Evolutionary conservation across 2,113 vertebrate genomes (phyloP).

Genomic region (Cyrtonyx montezumae): DNA sequence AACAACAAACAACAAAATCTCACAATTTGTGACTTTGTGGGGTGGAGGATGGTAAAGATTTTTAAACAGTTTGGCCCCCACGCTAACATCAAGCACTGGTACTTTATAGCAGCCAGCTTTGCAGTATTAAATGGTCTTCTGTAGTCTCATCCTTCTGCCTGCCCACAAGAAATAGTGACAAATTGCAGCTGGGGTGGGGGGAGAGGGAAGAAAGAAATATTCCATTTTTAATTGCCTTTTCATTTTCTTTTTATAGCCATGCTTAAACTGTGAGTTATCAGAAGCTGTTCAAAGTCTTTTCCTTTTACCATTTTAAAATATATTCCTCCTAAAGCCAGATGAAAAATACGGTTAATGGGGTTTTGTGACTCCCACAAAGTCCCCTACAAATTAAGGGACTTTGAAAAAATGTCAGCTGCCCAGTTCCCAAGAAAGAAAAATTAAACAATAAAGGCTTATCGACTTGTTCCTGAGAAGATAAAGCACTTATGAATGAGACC

Average conservation of each 20-base stretch:
- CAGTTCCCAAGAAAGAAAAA: constrained; percentile 72
- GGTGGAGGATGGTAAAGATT: not conserved
- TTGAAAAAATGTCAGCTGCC: constrained; percentile 74
- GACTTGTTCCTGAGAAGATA: constrained; percentile 71
- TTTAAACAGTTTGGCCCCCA: not conserved
- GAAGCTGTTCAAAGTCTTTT: constrained; percentile 71
- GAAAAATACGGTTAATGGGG: constrained; percentile 71
- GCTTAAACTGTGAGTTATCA: constrained; percentile 73
- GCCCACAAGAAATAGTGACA: constrained; percentile 67
- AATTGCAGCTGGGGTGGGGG: not conserved
- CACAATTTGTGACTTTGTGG: not conserved
- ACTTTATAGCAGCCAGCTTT: constrained; percentile 23
- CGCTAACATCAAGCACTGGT: not conserved
- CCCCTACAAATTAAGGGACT: constrained; percentile 74
- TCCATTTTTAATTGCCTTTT: constrained; percentile 76
- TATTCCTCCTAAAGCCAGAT: constrained; percentile 68
- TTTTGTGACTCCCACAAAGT: constrained; percentile 75
- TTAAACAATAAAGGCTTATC: constrained; percentile 73
- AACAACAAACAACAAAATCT: not conserved
- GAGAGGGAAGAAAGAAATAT: constrained; percentile 65
- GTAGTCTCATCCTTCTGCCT: constrained; percentile 51
- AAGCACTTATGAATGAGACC: constrained; percentile 68
- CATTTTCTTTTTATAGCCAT: constrained; percentile 73
- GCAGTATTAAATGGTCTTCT: constrained; percentile 38
- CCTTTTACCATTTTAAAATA: constrained; percentile 74